Percentiles rank a stretch among this genome's conserved stretches.
Evolutionary conservation across 1,140 invertebrate species (phyloP).

Genomic region (Drosophila novamexicana): DNA sequence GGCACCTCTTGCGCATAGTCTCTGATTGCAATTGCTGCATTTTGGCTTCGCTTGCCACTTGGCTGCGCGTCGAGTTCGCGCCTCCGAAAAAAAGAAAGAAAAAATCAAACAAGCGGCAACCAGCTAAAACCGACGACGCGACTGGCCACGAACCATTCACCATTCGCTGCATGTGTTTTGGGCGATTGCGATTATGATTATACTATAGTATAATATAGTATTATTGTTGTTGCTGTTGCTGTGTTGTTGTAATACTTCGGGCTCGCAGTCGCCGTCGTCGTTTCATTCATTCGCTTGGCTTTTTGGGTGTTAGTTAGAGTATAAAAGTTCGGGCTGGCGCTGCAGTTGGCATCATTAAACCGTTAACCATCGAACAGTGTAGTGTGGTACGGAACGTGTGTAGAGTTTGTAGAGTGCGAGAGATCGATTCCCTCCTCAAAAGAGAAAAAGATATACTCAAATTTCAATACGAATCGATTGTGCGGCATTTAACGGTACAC

Average conservation of each 20-base stretch:
- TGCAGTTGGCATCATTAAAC: conserved; percentile 83
- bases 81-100: conserved; percentile 62
- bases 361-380: conserved; percentile 81
- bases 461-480: conserved; percentile 9
- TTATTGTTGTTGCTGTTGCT: conserved; percentile 36
- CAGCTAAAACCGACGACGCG: conserved; percentile 34
- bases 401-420: conserved; percentile 18
- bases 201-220: conserved; percentile 24
- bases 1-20: neutral
- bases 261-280: conserved; percentile 52
- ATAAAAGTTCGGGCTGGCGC: conserved; percentile 75
- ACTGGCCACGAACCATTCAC: conserved; percentile 64
- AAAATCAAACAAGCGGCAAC: conserved; percentile 42
- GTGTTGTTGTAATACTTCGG: conserved; percentile 49
- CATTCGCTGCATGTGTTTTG: conserved; percentile 70
- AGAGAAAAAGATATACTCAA: conserved; percentile 32
- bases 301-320: conserved; percentile 64
- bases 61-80: conserved; percentile 73
- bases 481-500: conserved; percentile 28
- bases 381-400: conserved; percentile 73
- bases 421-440: conserved; percentile 7
- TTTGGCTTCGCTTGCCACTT: conserved; percentile 69
- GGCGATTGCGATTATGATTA: conserved; percentile 79
- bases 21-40: conserved; percentile 57
- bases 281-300: conserved; percentile 51